Evolutionary conservation across 2,113 vertebrate species (phyloP).

Genomic region (Chaetops frenatus): DNA sequence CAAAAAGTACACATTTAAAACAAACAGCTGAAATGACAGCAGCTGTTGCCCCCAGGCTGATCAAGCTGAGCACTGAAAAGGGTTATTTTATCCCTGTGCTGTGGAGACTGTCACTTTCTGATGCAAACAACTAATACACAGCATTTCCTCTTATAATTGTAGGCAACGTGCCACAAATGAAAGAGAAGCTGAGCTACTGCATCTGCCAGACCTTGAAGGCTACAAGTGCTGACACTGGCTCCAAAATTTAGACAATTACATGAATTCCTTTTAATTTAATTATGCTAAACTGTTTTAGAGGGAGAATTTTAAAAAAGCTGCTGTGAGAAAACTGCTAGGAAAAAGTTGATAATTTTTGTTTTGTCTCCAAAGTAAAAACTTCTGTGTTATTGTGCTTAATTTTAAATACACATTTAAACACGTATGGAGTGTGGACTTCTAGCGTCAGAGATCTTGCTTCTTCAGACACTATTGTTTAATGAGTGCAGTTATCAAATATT

Average conservation of each 20-base stretch:
- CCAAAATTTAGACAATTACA: not conserved
- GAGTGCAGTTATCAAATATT: not conserved
- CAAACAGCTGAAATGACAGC: constrained; percentile 34
- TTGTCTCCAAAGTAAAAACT: not conserved
- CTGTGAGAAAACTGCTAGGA: not conserved
- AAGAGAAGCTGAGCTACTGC: not conserved
- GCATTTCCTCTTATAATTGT: constrained; percentile 30
- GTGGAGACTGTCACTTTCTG: not conserved
- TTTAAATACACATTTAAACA: not conserved
- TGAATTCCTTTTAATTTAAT: not conserved
- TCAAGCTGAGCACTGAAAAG: not conserved
- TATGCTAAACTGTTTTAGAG: not conserved
- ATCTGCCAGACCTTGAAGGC: constrained; percentile 1
- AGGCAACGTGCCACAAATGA: not conserved
- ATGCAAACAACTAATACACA: not conserved
- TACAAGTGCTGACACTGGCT: not conserved
- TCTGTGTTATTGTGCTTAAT: not conserved
- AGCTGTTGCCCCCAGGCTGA: constrained; percentile 32
- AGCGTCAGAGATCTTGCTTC: not conserved
- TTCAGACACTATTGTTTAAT: not conserved
- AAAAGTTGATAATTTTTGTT: not conserved
- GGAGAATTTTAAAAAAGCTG: not conserved
- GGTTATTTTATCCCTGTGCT: constrained; percentile 1
- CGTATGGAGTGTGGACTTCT: not conserved
- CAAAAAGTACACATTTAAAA: not conserved